Evolutionary conservation across 2,113 vertebrate species (phyloP).

Genomic region (Dinomys branickii): DNA sequence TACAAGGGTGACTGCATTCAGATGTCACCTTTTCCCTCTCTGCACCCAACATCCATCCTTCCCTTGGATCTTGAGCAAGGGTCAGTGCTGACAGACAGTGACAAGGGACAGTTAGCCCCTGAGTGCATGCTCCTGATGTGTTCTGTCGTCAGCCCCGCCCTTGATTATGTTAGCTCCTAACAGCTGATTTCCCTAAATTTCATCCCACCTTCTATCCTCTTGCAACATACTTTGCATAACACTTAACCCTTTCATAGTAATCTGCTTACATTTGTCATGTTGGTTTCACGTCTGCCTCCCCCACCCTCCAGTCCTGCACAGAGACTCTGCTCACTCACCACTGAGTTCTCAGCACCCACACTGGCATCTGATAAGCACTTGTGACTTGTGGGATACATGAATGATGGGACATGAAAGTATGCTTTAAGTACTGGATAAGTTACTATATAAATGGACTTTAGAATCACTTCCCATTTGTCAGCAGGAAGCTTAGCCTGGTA

Average conservation of each 20-base stretch:
- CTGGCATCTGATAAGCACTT: background rate
- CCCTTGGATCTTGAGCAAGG: accelerated
- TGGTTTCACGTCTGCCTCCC: background rate
- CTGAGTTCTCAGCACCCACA: background rate
- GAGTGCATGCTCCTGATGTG: too few species aligned
- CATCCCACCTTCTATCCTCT: background rate
- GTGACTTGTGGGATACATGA: too few species aligned
- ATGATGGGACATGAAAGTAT: accelerated
- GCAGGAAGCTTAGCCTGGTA: background rate
- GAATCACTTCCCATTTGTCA: background rate
- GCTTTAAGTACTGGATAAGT: background rate
- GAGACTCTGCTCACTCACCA: background rate
- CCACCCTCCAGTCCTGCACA: background rate
- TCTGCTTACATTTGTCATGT: background rate
- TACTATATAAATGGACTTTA: background rate
- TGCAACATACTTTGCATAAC: background rate
- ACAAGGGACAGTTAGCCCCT: background rate
- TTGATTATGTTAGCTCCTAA: accelerated
- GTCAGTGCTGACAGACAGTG: background rate
- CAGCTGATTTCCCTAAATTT: background rate
- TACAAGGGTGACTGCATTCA: background rate
- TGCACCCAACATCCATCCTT: background rate
- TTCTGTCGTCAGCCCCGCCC: accelerated
- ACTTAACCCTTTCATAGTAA: background rate
- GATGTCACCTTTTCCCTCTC: background rate